These are phyloP conservation scores for Pseudococcus longispinus DNA, from an alignment of 2,888 invertebrate genomes.

Conservation along the genomic window DNA sequence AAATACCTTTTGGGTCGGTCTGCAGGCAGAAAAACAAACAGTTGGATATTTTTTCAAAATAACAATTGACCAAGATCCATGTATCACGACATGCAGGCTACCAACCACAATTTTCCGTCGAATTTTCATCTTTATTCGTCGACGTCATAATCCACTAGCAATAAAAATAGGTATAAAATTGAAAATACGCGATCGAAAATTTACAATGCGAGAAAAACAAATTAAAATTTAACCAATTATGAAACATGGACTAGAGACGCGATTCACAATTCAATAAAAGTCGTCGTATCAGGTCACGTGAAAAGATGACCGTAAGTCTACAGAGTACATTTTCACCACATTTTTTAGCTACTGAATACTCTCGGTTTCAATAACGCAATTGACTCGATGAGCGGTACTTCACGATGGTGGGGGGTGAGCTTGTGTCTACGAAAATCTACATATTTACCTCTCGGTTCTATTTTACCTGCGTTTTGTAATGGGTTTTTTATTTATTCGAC, in stretches of 20 bases:
- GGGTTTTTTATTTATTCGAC: neutral
- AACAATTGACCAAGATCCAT: neutral
- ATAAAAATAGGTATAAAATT: neutral
- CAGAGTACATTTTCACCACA: neutral
- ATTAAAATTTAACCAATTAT: neutral
- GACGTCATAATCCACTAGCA: neutral
- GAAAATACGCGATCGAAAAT: neutral
- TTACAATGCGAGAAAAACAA: neutral
- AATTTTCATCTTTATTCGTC: neutral
- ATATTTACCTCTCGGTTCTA: neutral
- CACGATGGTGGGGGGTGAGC: neutral
- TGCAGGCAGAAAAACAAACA: constrained; percentile 62
- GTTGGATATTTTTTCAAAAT: neutral
- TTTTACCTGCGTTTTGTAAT: neutral
- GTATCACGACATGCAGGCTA: neutral
- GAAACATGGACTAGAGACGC: neutral
- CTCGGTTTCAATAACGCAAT: neutral
- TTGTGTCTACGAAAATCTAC: neutral
- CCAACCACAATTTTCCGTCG: neutral
- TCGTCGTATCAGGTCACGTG: neutral
- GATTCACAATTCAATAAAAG: neutral
- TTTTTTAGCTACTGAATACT: neutral
- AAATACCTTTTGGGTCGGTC: constrained; percentile 60
- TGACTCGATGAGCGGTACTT: neutral
- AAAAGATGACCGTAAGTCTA: neutral